phyloP scores from a whole-genome alignment of 1,140 invertebrate species.

The Lepidurus packardi region DNA sequence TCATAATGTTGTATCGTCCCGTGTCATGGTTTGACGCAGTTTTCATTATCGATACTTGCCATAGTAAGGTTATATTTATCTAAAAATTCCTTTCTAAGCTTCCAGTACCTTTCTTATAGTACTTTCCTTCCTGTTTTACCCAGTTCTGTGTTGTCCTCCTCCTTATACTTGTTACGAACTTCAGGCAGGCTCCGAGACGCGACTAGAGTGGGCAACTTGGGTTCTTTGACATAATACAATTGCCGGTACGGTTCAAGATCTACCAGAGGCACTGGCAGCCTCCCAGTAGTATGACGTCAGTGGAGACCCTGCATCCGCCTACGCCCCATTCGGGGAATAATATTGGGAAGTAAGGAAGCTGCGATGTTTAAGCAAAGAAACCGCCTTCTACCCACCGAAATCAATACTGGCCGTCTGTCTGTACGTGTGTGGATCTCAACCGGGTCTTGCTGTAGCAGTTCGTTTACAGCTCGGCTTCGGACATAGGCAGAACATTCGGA shows the following conservation, averaged over 20 bases:
- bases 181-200: no score
- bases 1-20: no score
- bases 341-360: slow-evolving; percentile 1
- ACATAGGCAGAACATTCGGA: not conserved
- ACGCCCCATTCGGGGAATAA: not conserved
- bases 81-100: no score
- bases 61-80: no score
- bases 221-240: not conserved
- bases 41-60: no score
- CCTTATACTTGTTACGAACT: no score
- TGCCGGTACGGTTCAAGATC: not conserved
- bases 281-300: not conserved
- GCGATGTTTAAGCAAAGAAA: not conserved
- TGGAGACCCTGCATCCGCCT: not conserved
- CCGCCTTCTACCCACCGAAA: not conserved
- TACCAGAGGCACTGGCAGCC: not conserved
- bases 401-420: not conserved
- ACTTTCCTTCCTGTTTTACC: no score
- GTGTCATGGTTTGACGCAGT: no score
- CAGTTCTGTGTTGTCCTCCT: no score
- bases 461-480: not conserved
- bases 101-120: no score
- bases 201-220: no score
- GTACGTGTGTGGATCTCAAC: not conserved
- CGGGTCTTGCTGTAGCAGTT: not conserved